Base-by-base conservation (phyloP, 2,113 vertebrate species). In the Cercocebus atys region DNA sequence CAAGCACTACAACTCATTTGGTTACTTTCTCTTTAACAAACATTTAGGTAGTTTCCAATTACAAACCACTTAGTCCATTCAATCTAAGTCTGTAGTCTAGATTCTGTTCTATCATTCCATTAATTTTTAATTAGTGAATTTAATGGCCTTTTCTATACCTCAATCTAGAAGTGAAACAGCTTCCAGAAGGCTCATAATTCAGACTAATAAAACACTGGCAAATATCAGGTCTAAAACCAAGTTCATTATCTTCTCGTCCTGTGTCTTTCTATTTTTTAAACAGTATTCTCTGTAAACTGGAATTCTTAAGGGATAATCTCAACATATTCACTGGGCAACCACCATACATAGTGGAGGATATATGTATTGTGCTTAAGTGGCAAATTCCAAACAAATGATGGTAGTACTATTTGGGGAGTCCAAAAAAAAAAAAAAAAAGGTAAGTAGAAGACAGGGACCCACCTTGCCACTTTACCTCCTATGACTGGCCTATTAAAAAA, bases 291-390 rank as follows among this genome's bases (percentile, higher is more conserved):
- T 92, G 16, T 70, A 81, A 76, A 66, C 16, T 73, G n/a, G 30
- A 87, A 87, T 61, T 97, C 45, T 94, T 66, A 92, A 32, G 32
- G 40, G 47, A 80, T 89, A 93, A 70, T 96, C 16, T 93, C 59
- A 97, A 87, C 27, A 89, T 57, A 96, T 35, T 95, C 40, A 94
- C 22, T 91, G 64, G 50, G 32, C 61, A 95, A 86, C 47, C 52
- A 93, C 8, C 22, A 50, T 40, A 30, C 52, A 89, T 13, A 81
- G 35, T 47, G 16, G 11, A 96, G 52, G 23, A 61, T 57, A 80
- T 20, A 88, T 30, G 61, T 38, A 80, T 50, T 68, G 45, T n/a
- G 27, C 82, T 1, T 78, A 76, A 86, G 23, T 75, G 76, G 52
- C 45, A 95, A 96, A 88, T 88, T 88, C 57, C 84, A 80, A 76